Evolutionary conservation across 2,797 vertebrate genomes (phyloP).

Genomic region (Odontamblyopus rebecca): DNA sequence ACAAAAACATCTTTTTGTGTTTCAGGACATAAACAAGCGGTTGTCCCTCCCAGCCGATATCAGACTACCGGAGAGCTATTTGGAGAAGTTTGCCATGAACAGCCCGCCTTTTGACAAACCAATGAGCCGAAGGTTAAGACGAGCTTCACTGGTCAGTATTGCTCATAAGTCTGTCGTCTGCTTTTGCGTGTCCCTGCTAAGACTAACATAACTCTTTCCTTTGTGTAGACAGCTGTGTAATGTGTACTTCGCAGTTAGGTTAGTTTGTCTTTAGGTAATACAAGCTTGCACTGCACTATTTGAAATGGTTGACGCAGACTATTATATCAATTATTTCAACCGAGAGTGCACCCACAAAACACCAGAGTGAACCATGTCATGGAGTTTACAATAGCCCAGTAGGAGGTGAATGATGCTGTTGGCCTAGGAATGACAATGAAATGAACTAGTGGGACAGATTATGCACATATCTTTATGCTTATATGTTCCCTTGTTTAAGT

Average conservation of each 20-base stretch:
- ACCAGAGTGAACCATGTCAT: constrained; percentile 22
- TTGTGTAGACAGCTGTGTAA: constrained; percentile 1
- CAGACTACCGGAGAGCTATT: constrained; percentile 81
- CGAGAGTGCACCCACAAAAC: constrained; percentile 16
- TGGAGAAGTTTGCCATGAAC: constrained; percentile 84
- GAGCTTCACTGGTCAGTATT: constrained; percentile 79
- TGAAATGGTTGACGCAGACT: constrained; percentile 36
- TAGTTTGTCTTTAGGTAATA: constrained; percentile 34
- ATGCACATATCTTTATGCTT: constrained; percentile 40
- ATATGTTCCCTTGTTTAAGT: constrained; percentile 32
- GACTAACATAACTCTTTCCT: constrained; percentile 5
- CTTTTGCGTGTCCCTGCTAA: neutral
- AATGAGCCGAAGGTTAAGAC: constrained; percentile 80
- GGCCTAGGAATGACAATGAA: constrained; percentile 44
- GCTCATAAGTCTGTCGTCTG: constrained; percentile 13
- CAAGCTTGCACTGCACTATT: constrained; percentile 9
- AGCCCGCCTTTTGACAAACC: constrained; percentile 84
- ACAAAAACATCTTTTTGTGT: constrained; percentile 11
- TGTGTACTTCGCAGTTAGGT: constrained; percentile 24
- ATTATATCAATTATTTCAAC: constrained; percentile 38
- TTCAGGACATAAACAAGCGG: constrained; percentile 84
- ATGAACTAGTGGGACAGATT: constrained; percentile 26
- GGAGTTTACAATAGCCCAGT: constrained; percentile 55
- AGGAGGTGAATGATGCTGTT: constrained; percentile 54
- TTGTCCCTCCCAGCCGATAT: constrained; percentile 83